Evolutionary conservation across 2,888 invertebrate species (phyloP).

Genomic region (Willowsia nigromaculata): DNA sequence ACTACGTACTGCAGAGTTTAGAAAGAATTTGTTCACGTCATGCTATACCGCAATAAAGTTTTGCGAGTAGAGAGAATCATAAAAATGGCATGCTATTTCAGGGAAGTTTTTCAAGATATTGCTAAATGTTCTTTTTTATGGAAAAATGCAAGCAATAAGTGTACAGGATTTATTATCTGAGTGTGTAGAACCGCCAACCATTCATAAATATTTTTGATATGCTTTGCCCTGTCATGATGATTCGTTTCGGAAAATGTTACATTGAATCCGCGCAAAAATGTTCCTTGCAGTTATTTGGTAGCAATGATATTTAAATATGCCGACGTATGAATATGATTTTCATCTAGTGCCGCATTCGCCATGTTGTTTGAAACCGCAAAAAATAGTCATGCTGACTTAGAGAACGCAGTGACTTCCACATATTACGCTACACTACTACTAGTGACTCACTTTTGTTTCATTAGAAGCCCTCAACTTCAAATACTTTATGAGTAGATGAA

Average conservation of each 20-base stretch:
- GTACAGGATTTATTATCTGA: neutral
- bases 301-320: too few relatives aligned
- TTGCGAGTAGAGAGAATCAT: too few relatives aligned
- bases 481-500: neutral
- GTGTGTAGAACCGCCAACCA: conserved; percentile 69
- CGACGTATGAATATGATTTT: too few relatives aligned
- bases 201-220: conserved; percentile 70
- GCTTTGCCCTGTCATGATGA: conserved; percentile 70
- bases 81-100: neutral
- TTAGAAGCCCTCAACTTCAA: neutral
- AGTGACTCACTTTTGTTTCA: too few relatives aligned
- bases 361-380: too few relatives aligned
- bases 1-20: neutral
- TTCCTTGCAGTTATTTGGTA: too few relatives aligned
- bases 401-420: too few relatives aligned
- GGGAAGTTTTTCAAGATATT: conserved; percentile 35
- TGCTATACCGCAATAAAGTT: conserved; percentile 37
- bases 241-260: conserved; percentile 67
- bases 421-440: too few relatives aligned
- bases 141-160: neutral
- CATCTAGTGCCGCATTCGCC: too few relatives aligned
- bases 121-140: neutral
- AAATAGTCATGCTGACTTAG: too few relatives aligned
- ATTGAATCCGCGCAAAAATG: too few relatives aligned
- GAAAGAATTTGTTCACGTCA: conserved; percentile 33